phyloP scores from a whole-genome alignment of 2,113 vertebrate species.

The Ciconia stormi region DNA sequence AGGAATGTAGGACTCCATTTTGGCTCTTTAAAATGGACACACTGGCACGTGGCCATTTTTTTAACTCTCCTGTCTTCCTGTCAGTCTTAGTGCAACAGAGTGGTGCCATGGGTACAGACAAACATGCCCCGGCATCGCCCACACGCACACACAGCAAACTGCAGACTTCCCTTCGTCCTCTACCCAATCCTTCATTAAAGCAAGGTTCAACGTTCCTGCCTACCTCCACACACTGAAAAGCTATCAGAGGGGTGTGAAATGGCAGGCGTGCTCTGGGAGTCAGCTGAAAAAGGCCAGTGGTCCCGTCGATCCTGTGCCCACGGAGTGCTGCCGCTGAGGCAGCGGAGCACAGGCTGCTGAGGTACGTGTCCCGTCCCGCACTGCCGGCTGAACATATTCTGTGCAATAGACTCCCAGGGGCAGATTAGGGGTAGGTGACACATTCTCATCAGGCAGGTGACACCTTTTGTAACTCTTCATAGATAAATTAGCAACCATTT shows the following conservation, averaged over 20 bases:
- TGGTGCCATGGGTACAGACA: background rate
- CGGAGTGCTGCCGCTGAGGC: background rate
- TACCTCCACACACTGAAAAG: background rate
- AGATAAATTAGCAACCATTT: background rate
- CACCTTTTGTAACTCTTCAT: background rate
- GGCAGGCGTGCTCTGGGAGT: background rate
- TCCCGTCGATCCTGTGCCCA: background rate
- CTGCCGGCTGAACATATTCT: background rate
- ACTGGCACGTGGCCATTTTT: background rate
- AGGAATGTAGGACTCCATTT: background rate
- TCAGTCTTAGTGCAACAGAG: background rate
- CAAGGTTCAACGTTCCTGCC: background rate
- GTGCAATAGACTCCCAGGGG: background rate
- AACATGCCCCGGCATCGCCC: accelerated
- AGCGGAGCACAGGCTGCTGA: background rate
- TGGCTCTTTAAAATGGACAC: background rate
- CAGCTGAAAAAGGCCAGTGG: background rate
- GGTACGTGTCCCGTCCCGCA: too few species aligned
- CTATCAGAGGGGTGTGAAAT: background rate
- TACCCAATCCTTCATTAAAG: background rate
- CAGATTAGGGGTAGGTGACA: background rate
- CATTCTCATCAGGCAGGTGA: background rate
- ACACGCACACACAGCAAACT: accelerated
- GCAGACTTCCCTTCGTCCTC: background rate
- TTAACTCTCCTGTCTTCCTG: background rate